Conservation (phyloP, 1,140 invertebrate genomes). For the Whitmania pigra region DNA sequence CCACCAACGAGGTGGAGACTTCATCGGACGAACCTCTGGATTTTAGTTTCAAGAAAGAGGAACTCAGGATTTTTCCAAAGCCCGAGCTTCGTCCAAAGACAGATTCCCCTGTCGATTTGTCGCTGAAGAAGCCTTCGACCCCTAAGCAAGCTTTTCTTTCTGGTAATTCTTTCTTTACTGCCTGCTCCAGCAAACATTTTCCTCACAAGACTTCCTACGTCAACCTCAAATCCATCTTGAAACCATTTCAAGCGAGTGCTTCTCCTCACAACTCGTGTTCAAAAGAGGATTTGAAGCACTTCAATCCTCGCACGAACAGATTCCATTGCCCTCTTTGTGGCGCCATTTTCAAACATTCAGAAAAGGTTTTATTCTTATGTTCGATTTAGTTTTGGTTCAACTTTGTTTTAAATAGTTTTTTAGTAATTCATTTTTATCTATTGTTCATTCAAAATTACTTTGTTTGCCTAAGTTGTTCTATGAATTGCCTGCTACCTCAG, state of each 20-base stretch:
- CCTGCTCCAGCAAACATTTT: conserved; percentile 16
- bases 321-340: background rate
- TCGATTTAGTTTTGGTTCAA: background rate
- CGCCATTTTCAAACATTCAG: conserved; percentile 8
- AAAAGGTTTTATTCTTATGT: conserved; percentile 9
- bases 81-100: background rate
- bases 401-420: background rate
- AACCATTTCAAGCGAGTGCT: background rate
- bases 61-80: background rate
- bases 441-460: background rate
- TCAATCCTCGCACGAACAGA: background rate
- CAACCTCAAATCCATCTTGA: conserved; percentile 1
- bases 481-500: too few species aligned
- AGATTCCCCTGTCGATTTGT: too few species aligned
- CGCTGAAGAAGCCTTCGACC: too few species aligned
- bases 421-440: background rate
- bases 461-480: too few species aligned
- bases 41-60: conserved; percentile 61
- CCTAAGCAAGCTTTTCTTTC: too few species aligned
- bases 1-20: conserved; percentile 22
- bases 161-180: too few species aligned
- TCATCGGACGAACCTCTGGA: conserved; percentile 51
- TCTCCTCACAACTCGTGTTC: background rate
- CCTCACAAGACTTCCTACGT: conserved; percentile 22
- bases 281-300: background rate